Evolutionary conservation across 2,888 invertebrate species (phyloP), one percentile per base, ranked within the genome.

Genomic region (Doris montereyensis): DNA sequence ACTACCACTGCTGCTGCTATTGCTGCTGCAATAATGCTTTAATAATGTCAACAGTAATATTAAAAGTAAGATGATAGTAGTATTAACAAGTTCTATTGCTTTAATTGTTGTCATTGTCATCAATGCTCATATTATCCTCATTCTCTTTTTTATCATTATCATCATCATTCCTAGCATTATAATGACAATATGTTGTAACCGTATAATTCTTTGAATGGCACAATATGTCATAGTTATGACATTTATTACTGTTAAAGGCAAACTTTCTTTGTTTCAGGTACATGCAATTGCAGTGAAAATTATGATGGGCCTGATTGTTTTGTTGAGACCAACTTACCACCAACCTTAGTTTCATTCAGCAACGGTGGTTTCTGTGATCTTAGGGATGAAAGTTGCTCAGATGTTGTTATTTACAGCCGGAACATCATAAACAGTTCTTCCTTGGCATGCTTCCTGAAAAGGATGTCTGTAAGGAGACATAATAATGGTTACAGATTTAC

Each of bases 321-420:
- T 60, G 77, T 82, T 32, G 34, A 78, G 34, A 58, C 41, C 1
- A 26, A 30, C 0, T n/a, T 65, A 24, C 60, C 84, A 2, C 84
- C 85, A 0, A 77, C 68, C 26, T 17, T 85, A 4, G 83, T 82
- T 65, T 81, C 77, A 57, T 58, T 85, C 8, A 70, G 30, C n/a
- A 83, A 81, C 67, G 74, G 79, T 41, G 85, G 85, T 5, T 75
- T 85, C 5, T 86, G 85, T 83, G 85, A 86, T 76, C 71, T 79
- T 28, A 77, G 81, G 24, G 81, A 77, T 28, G 80, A 83, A 58
- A 57, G 17, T 2, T 86, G 86, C 81, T 72, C 78, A 28, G 30
- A 67, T 5, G 74, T 85, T 17, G 60, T 77, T 8, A 80, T 84
- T 5, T 86, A 80, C 62, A 79, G 78, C 78, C 81, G 83, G 79